A percentile compares a stretch with the other conserved stretches of the same genome.
phyloP scores from a whole-genome alignment of 2,797 vertebrate species.

The Danio aesculapii region DNA sequence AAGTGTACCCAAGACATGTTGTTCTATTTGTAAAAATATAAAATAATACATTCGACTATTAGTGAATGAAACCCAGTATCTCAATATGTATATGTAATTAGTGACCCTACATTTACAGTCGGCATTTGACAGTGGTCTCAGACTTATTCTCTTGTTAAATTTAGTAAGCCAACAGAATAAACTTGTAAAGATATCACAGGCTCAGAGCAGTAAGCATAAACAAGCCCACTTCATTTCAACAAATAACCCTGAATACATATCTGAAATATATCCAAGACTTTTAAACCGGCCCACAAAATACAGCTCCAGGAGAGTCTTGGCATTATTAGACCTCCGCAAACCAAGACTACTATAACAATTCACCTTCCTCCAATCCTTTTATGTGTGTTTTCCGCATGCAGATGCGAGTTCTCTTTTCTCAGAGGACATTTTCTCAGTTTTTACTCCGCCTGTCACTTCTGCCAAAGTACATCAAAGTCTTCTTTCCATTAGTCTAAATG shows the following conservation, averaged over 20 bases:
- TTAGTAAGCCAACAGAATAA: neutral
- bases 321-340: slow-evolving; percentile 15
- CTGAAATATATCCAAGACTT: neutral
- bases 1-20: no score
- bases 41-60: no score
- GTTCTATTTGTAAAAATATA: no score
- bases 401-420: slow-evolving; percentile 41
- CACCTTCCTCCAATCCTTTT: slow-evolving; percentile 6
- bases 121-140: neutral
- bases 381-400: slow-evolving; percentile 18
- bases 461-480: slow-evolving; percentile 65
- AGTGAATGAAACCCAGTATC: no score
- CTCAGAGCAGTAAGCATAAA: neutral
- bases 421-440: slow-evolving; percentile 49
- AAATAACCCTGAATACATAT: neutral
- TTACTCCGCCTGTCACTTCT: slow-evolving; percentile 45
- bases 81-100: no score
- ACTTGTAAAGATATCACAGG: neutral
- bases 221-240: neutral
- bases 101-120: neutral
- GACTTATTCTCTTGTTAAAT: neutral
- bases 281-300: slow-evolving; percentile 1
- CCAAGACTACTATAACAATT: slow-evolving; percentile 1
- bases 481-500: slow-evolving; percentile 67
- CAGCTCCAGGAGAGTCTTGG: neutral